Evolutionary conservation across 1,140 invertebrate species (phyloP).

Genomic region (Lordiphosa collinella): DNA sequence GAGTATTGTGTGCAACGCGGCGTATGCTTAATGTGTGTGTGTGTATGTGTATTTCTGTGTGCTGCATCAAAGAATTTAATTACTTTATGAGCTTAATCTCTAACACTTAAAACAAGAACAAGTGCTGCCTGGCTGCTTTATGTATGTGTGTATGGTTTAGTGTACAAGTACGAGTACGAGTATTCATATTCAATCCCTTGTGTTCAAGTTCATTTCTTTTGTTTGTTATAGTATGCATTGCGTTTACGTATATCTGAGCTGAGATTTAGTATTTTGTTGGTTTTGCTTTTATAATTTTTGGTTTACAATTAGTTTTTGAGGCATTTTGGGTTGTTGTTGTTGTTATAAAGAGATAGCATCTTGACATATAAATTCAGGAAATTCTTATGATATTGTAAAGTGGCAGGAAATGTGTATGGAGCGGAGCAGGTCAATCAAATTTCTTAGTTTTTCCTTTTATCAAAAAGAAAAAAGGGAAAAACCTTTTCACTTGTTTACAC

Average conservation of each 20-base stretch:
- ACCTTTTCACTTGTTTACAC: too few species aligned
- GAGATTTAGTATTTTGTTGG: not conserved
- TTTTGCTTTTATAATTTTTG: conserved; percentile 7
- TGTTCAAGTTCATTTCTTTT: conserved; percentile 39
- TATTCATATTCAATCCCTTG: conserved; percentile 66
- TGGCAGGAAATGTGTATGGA: too few species aligned
- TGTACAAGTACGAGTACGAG: conserved; percentile 26
- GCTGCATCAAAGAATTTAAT: not conserved
- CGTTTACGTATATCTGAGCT: conserved; percentile 68
- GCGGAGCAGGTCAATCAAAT: too few species aligned
- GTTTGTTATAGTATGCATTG: conserved; percentile 35
- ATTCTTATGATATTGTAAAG: not conserved
- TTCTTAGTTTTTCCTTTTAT: too few species aligned
- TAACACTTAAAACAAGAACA: conserved; percentile 7
- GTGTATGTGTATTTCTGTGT: conserved; percentile 11
- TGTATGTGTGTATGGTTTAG: conserved; percentile 3
- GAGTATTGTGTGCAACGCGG: conserved; percentile 70
- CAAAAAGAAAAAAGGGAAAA: too few species aligned
- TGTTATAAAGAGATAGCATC: too few species aligned
- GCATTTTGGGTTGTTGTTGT: conserved; percentile 8
- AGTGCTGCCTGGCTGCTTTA: not conserved
- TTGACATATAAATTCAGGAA: not conserved
- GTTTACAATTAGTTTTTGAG: conserved; percentile 4
- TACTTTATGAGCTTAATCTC: conserved; percentile 8
- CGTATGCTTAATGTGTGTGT: conserved; percentile 62